phyloP scores from a whole-genome alignment of 2,113 vertebrate species.

The Aythya baeri region DNA sequence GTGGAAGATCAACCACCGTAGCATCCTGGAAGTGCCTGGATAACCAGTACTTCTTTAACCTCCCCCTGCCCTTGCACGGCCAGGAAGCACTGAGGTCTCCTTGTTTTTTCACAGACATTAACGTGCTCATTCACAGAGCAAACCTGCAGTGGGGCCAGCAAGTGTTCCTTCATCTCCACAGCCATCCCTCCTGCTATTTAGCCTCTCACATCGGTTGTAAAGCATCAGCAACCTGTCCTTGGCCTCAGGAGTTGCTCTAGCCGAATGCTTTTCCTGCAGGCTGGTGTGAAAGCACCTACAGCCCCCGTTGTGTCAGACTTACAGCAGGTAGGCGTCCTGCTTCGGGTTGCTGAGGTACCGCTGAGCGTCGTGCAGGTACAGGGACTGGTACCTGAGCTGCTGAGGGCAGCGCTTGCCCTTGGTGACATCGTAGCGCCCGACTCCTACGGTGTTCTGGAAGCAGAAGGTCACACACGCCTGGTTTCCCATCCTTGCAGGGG shows the following conservation, averaged over 20 bases:
- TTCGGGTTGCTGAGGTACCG: conserved; percentile 59
- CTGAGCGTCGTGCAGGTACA: conserved; percentile 47
- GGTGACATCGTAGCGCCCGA: conserved; percentile 75
- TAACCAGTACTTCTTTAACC: not conserved
- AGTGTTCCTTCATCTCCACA: not conserved
- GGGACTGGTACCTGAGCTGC: conserved; percentile 53
- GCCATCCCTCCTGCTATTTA: not conserved
- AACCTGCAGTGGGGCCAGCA: rapidly evolving
- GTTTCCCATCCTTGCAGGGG: not conserved
- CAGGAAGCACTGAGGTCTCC: not conserved
- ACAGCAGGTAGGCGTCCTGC: conserved; percentile 66
- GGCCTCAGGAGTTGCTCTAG: not conserved
- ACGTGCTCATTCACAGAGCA: not conserved
- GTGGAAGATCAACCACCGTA: not conserved
- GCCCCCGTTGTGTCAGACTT: conserved; percentile 29
- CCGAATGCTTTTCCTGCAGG: not conserved
- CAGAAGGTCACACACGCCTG: not conserved
- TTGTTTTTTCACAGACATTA: not conserved
- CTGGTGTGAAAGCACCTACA: not conserved
- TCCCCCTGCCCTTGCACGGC: rapidly evolving
- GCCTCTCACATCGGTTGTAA: not conserved
- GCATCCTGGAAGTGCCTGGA: not conserved
- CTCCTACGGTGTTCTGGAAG: conserved; percentile 74
- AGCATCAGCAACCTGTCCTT: rapidly evolving
- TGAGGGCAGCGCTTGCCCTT: conserved; percentile 24